These are phyloP conservation scores for Enteromius paludinosus DNA, from an alignment of 2,797 vertebrate species.

Conservation along the genomic window DNA sequence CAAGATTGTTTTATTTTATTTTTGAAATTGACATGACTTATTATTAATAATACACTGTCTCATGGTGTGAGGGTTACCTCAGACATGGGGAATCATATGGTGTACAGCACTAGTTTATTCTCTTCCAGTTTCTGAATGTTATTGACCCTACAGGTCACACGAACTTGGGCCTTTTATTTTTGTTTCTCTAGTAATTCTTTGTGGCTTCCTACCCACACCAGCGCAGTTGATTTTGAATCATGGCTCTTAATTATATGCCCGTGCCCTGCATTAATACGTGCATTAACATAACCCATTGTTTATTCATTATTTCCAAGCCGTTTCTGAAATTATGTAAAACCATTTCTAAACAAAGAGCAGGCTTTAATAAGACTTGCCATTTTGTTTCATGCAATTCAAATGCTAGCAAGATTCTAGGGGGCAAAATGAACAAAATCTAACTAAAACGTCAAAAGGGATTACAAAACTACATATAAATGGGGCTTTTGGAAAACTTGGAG, in stretches of 20 bases:
- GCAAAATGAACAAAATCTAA: constrained; percentile 78
- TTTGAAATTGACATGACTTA: neutral
- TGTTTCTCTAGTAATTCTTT: constrained; percentile 35
- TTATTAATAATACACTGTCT: neutral
- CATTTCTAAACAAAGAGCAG: constrained; percentile 81
- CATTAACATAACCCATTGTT: constrained; percentile 84
- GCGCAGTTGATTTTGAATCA: constrained; percentile 67
- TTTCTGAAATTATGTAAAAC: constrained; percentile 84
- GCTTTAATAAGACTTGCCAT: constrained; percentile 83
- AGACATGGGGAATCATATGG: constrained; percentile 19
- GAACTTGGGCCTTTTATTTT: constrained; percentile 30
- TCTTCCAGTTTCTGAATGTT: constrained; percentile 12
- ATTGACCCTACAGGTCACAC: constrained; percentile 12
- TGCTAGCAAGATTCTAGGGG: constrained; percentile 73
- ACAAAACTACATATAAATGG: constrained; percentile 44
- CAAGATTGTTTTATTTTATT: neutral
- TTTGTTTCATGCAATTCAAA: constrained; percentile 86
- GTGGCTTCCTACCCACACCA: neutral
- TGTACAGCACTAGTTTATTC: constrained; percentile 11
- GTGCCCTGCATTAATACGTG: constrained; percentile 82
- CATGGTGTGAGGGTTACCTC: neutral
- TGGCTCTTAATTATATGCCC: constrained; percentile 77
- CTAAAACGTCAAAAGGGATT: constrained; percentile 54
- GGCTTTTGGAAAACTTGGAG: constrained; percentile 24
- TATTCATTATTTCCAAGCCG: constrained; percentile 84